These are phyloP conservation scores for Cettia cetti DNA, from an alignment of 2,113 vertebrate species.

Conservation along the genomic window DNA sequence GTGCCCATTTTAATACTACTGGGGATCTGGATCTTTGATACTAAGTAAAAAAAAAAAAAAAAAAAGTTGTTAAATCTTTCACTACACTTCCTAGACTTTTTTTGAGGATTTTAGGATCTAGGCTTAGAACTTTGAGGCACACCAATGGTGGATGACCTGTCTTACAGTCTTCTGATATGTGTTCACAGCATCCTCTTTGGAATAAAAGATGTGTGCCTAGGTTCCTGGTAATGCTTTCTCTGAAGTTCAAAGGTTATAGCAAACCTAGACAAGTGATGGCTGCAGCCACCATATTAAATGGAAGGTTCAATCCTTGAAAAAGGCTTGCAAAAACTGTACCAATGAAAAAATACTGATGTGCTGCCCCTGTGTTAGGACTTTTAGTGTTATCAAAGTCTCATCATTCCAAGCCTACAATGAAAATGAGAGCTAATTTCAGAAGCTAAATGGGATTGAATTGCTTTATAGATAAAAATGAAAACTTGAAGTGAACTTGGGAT, in stretches of 20 bases:
- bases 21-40: not conserved
- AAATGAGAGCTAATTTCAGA: not conserved
- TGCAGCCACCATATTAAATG: not conserved
- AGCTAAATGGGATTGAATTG: not conserved
- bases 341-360: not conserved
- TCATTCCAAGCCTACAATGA: not conserved
- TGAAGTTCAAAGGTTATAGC: not conserved
- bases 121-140: not conserved
- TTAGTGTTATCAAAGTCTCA: not conserved
- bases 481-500: not conserved
- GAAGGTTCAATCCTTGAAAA: not conserved
- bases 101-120: not conserved
- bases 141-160: not conserved
- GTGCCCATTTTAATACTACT: not conserved
- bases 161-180: not conserved
- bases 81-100: not conserved
- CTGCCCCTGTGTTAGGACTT: not conserved
- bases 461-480: not conserved
- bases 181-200: not conserved
- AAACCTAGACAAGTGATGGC: not conserved
- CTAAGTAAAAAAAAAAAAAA: not conserved
- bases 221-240: not conserved
- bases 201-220: not conserved
- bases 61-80: not conserved
- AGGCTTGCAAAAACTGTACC: not conserved